Conservation (phyloP, 2,888 invertebrate genomes). For the Ormyrus pomaceus region DNA sequence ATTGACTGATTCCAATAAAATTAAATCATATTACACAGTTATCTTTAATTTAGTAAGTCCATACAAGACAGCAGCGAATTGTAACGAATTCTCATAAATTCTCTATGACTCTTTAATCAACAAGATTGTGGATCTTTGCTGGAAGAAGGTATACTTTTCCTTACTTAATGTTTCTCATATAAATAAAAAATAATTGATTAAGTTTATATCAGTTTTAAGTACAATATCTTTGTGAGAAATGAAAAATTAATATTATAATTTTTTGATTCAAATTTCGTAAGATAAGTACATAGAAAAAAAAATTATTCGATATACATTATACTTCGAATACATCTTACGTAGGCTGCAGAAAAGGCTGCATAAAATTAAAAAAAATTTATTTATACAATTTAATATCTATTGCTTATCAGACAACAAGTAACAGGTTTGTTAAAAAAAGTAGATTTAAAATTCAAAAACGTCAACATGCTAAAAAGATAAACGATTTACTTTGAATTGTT, state of each 20-base stretch:
- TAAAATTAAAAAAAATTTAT: conserved; percentile 45
- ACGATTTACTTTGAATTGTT: conserved; percentile 62
- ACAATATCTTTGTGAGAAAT: conserved; percentile 36
- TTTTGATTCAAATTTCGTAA: conserved; percentile 45
- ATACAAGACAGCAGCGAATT: conserved; percentile 33
- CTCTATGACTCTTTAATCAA: conserved; percentile 32
- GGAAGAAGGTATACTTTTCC: conserved; percentile 28
- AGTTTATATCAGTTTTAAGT: conserved; percentile 45
- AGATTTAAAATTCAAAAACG: conserved; percentile 74
- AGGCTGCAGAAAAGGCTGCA: conserved; percentile 44
- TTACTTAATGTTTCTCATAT: conserved; percentile 15
- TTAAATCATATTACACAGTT: conserved; percentile 5
- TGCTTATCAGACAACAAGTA: conserved; percentile 69
- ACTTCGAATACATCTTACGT: conserved; percentile 45
- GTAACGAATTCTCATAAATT: conserved; percentile 39
- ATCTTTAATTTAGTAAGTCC: conserved; percentile 10
- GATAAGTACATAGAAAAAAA: conserved; percentile 48
- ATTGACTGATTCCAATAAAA: conserved; percentile 25
- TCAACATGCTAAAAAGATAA: conserved; percentile 70
- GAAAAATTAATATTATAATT: conserved; percentile 20
- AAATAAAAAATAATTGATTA: conserved; percentile 26
- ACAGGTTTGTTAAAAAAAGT: conserved; percentile 67
- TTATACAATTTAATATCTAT: conserved; percentile 63
- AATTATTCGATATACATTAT: conserved; percentile 28
- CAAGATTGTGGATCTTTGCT: conserved; percentile 14